Evolutionary conservation across 2,113 vertebrate genomes (phyloP).

Genomic region (Coptodon rendalli): DNA sequence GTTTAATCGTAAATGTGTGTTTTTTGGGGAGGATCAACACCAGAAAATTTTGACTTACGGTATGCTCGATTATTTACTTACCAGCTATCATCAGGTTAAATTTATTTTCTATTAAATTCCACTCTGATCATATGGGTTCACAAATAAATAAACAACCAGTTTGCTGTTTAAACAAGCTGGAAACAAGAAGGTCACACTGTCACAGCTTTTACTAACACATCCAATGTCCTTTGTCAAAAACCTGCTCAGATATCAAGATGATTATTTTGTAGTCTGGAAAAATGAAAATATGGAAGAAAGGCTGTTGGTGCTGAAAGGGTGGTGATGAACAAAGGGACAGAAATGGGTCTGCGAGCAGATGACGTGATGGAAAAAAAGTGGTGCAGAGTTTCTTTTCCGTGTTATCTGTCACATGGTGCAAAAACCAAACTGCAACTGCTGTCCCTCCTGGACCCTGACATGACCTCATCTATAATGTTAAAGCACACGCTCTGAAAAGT

Average conservation of each 20-base stretch:
- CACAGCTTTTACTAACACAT: background rate
- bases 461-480: background rate
- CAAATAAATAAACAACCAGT: background rate
- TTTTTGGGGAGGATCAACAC: background rate
- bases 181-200: background rate
- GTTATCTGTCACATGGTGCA: slow-evolving; percentile 19
- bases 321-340: background rate
- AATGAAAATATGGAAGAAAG: background rate
- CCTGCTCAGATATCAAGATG: background rate
- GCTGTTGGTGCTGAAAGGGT: background rate
- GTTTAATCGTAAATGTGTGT: background rate
- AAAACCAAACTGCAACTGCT: background rate
- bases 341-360: background rate
- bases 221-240: background rate
- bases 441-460: background rate
- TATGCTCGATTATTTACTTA: background rate
- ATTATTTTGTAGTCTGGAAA: background rate
- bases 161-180: background rate
- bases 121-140: background rate
- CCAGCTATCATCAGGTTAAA: background rate
- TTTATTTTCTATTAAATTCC: background rate
- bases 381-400: background rate
- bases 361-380: background rate
- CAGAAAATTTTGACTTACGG: background rate
- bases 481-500: background rate